phyloP scores from a whole-genome alignment of 2,797 vertebrate species.

The Gallinago stenura region DNA sequence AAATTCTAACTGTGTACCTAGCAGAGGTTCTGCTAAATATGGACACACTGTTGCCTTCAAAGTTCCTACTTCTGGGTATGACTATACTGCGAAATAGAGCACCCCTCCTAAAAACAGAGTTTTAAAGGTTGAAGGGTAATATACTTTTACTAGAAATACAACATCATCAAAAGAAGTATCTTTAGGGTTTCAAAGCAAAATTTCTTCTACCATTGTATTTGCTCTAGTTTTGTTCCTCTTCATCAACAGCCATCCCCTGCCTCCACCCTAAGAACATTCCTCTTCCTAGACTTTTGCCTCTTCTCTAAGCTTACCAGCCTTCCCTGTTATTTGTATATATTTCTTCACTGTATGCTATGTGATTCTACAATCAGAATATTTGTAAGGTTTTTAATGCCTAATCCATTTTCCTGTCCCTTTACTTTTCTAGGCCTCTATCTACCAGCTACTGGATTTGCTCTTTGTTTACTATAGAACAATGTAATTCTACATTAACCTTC shows the following conservation, averaged over 20 bases:
- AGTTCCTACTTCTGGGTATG: background rate
- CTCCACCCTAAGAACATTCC: background rate
- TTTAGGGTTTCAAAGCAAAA: background rate
- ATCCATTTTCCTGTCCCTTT: background rate
- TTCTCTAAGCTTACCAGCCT: background rate
- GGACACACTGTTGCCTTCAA: background rate
- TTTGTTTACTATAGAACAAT: background rate
- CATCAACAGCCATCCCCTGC: background rate
- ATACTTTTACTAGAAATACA: background rate
- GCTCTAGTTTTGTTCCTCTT: background rate
- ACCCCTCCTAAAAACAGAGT: fast-evolving
- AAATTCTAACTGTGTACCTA: background rate
- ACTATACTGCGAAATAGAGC: background rate
- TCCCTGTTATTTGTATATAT: too few species aligned
- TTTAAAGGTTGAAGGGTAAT: background rate
- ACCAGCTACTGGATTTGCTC: background rate
- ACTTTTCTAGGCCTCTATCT: background rate
- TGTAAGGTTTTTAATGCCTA: background rate
- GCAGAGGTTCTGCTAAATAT: background rate
- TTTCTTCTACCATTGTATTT: background rate
- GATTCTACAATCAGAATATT: background rate
- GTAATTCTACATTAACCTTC: background rate
- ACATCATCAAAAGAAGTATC: background rate
- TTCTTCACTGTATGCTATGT: background rate
- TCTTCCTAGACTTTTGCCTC: background rate